Conservation (phyloP, 2,888 invertebrate species). For the Pyrocoelia pectoralis region DNA sequence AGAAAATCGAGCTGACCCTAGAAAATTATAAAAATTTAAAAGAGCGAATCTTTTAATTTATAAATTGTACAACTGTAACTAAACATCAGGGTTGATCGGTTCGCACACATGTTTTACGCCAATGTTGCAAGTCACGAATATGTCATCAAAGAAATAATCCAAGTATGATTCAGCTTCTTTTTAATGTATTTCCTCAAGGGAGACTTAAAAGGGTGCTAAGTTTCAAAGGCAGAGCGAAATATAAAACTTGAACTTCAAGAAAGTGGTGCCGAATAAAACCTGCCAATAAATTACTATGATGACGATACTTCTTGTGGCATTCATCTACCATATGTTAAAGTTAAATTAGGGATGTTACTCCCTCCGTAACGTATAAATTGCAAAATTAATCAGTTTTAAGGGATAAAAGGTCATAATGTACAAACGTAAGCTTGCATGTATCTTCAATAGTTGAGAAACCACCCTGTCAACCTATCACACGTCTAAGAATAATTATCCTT, state of each 20-base stretch:
- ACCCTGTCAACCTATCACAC: conserved; percentile 28
- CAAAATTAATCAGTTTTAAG: not conserved
- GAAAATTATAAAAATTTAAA: conserved; percentile 9
- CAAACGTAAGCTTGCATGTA: conserved; percentile 25
- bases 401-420: conserved; percentile 2
- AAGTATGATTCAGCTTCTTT: conserved; percentile 43
- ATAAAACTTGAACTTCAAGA: not conserved
- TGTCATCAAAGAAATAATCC: conserved; percentile 46
- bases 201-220: conserved; percentile 24
- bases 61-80: not conserved
- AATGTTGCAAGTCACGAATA: conserved; percentile 43
- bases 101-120: conserved; percentile 42
- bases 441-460: conserved; percentile 28
- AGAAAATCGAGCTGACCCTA: conserved; percentile 9
- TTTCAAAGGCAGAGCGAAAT: conserved; percentile 13
- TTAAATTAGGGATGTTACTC: conserved; percentile 10
- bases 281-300: conserved; percentile 18
- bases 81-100: conserved; percentile 22
- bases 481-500: conserved; percentile 36
- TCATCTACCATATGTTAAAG: conserved; percentile 16
- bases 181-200: conserved; percentile 36
- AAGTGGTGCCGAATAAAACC: not conserved
- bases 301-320: conserved; percentile 14
- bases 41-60: not conserved
- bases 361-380: not conserved